Evolutionary conservation across 2,888 invertebrate species (phyloP), one percentile per base, ranked within the genome.

Genomic region (Hipparchia sbordonii): DNA sequence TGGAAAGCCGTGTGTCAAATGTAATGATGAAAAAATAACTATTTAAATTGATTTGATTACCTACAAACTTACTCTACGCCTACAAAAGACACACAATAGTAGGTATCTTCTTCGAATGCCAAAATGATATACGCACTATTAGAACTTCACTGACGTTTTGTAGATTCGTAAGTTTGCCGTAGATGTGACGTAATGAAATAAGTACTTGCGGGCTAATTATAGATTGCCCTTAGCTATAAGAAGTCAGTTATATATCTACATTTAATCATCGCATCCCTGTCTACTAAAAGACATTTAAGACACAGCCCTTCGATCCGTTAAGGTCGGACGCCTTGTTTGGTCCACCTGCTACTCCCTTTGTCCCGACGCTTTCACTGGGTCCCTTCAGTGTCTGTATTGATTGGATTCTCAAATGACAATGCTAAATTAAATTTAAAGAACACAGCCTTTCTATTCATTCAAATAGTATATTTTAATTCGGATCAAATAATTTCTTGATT

Each of bases 311-410:
- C 69, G 67, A 66, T 71, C 74, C 56, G 70, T 71, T 72, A 69
- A 67, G 72, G 71, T 54, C 73, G 76, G 75, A 52, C 72, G 72
- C 74, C 67, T 71, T 72, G 74, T 63, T 74, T 59, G 67, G 70
- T 68, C 74, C 71, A 78, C 75, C 77, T 78, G 74, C 72, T 56
- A 66, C 57, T 67, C 63, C 67, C 72, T 74, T 74, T 74, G 72
- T 74, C 74, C 59, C 52, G 51, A 46, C 33, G 39, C 39, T 13
- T 61, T 12, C 12, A 12, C 57, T 46, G 68, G 39, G 7, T 12
- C 39, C 61, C 33, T 66, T 72, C 68, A 57, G 8, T 63, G 70
- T 70, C 67, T 67, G 48, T 48, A 67, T 62, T 67, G 70, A 74
- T 67, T 70, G 65, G 67, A 56, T 56, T 66, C 57, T 46, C 46